Conservation (phyloP, 53 echinoderm and acorn worm species). For the Antedon mediterranea region DNA sequence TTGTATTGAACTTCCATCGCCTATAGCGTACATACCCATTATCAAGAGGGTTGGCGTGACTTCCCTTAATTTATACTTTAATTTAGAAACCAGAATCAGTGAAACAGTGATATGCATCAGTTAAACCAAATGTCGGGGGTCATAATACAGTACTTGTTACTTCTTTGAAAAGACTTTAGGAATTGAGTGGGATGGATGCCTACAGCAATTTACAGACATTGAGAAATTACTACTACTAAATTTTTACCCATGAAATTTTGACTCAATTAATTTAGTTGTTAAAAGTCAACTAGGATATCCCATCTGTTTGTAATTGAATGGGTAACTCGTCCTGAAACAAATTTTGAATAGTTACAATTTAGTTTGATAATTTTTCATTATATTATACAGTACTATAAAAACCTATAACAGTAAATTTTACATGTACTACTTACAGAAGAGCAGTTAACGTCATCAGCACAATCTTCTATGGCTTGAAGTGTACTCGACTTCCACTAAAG, state of each 20-base stretch:
- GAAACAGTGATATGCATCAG: background rate
- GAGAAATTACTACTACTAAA: no score
- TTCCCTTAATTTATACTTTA: background rate
- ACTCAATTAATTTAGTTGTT: no score
- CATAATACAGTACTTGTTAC: background rate
- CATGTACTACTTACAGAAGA: background rate
- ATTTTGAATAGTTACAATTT: no score
- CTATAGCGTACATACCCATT: background rate
- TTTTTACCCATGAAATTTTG: no score
- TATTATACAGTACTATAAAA: no score
- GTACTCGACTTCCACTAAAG: background rate
- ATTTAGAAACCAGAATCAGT: background rate
- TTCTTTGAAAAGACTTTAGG: background rate
- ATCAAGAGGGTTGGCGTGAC: background rate
- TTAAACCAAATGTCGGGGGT: background rate
- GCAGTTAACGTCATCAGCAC: background rate
- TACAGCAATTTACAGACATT: no score
- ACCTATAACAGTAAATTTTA: no score
- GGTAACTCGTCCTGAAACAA: no score
- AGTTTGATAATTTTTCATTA: no score
- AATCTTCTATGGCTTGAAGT: background rate
- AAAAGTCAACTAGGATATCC: no score
- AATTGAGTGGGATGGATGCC: no score
- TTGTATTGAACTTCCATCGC: background rate
- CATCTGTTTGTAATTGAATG: no score